These are phyloP conservation scores for Catharus minimus DNA, from an alignment of 2,113 vertebrate genomes.

Conservation along the genomic window DNA sequence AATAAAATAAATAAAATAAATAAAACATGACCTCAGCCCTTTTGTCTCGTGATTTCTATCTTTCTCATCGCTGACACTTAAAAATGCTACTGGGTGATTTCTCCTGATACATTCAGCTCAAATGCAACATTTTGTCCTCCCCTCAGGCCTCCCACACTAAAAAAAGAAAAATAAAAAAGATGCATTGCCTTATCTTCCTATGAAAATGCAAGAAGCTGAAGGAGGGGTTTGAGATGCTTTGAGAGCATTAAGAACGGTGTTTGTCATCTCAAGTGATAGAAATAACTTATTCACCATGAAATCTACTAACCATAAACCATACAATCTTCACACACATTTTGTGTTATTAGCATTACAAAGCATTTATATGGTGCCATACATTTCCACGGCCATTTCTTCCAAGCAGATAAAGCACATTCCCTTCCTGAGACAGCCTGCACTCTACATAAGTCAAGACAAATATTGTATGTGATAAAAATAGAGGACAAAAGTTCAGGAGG, in stretches of 20 bases:
- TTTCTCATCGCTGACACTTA: background rate
- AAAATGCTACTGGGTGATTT: conserved; percentile 15
- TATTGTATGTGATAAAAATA: conserved; percentile 38
- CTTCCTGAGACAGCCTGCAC: conserved; percentile 13
- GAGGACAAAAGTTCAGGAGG: conserved; percentile 39
- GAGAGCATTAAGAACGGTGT: background rate
- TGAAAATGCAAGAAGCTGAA: background rate
- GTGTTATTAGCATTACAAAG: conserved; percentile 41
- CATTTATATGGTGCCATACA: conserved; percentile 24
- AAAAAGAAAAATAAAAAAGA: background rate
- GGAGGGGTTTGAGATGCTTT: background rate
- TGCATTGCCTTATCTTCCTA: background rate
- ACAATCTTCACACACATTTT: conserved; percentile 1
- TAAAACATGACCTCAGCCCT: background rate
- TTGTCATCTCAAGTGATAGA: background rate
- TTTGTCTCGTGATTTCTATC: background rate
- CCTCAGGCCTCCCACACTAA: background rate
- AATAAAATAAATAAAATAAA: background rate
- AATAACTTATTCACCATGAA: background rate
- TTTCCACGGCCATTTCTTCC: background rate
- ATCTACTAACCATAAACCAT: background rate
- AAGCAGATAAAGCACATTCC: conserved; percentile 35
- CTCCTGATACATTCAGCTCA: background rate
- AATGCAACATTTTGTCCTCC: background rate
- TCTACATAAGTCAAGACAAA: conserved; percentile 48